A percentile compares a stretch with the other conserved stretches of the same genome.
Evolutionary conservation across 2,797 vertebrate species (phyloP).

Genomic region (Liasis olivaceus): DNA sequence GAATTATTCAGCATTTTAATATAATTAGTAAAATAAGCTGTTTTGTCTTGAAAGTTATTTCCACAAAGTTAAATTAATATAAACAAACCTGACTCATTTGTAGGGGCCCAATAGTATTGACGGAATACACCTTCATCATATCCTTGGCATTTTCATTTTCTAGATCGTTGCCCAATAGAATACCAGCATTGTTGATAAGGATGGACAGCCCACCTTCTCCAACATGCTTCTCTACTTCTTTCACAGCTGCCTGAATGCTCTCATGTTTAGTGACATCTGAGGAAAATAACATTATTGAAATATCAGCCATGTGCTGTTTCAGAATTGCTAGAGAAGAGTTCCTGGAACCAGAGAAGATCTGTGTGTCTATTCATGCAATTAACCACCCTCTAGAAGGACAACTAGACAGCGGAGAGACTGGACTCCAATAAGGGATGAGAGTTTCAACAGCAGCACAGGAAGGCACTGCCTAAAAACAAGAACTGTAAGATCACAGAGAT

Average conservation of each 20-base stretch:
- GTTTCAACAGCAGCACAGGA: too few relatives aligned
- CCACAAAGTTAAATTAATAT: neutral
- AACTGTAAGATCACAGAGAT: too few relatives aligned
- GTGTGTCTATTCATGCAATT: neutral
- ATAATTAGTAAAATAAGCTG: too few relatives aligned
- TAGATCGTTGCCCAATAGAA: accelerated
- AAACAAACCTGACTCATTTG: neutral
- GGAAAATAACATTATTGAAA: neutral
- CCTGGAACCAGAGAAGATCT: neutral
- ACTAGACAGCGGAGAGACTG: neutral
- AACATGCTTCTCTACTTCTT: neutral
- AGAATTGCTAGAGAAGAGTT: neutral
- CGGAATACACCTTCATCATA: neutral
- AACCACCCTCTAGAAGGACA: neutral
- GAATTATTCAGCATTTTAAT: too few relatives aligned
- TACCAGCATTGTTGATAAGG: neutral
- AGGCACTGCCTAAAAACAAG: too few relatives aligned
- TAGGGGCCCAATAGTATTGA: neutral
- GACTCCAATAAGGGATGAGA: neutral
- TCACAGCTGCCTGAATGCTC: neutral
- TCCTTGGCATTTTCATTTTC: neutral
- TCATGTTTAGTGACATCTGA: neutral
- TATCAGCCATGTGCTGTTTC: neutral
- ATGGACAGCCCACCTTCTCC: neutral
- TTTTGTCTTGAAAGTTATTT: neutral